Evolutionary conservation across 2,888 invertebrate species (phyloP), one percentile per base, ranked within the genome.

Genomic region (Acronicta psi): DNA sequence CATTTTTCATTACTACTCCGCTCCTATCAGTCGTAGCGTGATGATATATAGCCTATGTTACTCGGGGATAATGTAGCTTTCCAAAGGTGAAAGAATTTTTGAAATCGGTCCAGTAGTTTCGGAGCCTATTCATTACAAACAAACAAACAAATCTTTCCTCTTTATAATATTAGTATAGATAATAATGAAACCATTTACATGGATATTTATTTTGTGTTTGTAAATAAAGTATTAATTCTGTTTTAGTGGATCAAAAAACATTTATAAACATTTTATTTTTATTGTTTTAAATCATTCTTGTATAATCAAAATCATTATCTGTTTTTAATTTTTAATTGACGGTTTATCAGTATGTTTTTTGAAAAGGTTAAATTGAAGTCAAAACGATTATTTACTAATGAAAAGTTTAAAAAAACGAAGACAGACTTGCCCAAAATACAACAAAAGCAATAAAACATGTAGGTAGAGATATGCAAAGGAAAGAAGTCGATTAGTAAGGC

Each of bases 401-500:
- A 23, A 25, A 46, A 42, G 14, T 31, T 40, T 70, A 50, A 34
- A 8, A 42, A 42, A 42, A 40, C 49, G 20, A 20, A 14, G 52
- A 31, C 25, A 25, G 29, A 53, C 49, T 34, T 36, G 45, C 11
- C 29, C 34, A 29, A 44, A 41, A 41, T 43, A 29, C 46, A 54
- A 37, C 46, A 57, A 55, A 43, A 63, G 9, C 23, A 23, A 57
- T 38, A 42, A 40, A 69, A 34, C 42, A 54, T 45, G 45, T 56
- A 47, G 49, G 50, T 40, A 65, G 54, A 56, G 53, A 66, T 54
- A 54, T 53, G 52, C 40, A 54, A 73, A 69, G 59, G 50, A 58
- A 65, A 69, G 52, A 66, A 59, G 60, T 60, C 59, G 57, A 63
- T 62, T 71, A 54, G 68, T 69, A 71, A 69, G 50, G 53, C 71